A percentile compares a stretch with the other conserved stretches of the same genome.
These are phyloP conservation scores for Drosophila tropicalis DNA, from an alignment of 1,140 invertebrate genomes.

Conservation along the genomic window DNA sequence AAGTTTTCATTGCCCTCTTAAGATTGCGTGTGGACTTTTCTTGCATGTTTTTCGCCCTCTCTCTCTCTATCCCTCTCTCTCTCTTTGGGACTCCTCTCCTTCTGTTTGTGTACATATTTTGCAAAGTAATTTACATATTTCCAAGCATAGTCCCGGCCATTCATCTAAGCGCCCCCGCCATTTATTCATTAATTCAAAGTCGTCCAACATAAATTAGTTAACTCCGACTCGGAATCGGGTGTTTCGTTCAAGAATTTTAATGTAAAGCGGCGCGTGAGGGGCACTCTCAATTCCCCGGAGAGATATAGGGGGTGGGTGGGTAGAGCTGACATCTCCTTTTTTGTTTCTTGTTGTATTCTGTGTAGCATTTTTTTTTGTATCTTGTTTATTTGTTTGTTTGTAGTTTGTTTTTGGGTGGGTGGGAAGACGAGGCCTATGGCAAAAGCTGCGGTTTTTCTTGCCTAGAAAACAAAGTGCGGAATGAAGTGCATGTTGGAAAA, in stretches of 20 bases:
- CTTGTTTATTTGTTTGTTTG: conserved; percentile 13
- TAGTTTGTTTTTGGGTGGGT: not conserved
- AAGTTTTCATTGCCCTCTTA: conserved; percentile 74
- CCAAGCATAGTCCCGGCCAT: conserved; percentile 55
- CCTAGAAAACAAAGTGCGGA: not conserved
- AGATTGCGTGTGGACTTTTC: conserved; percentile 74
- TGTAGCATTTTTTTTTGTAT: conserved; percentile 1
- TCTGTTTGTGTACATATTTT: conserved; percentile 51
- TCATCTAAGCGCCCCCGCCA: conserved; percentile 75
- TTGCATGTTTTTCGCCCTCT: conserved; percentile 44
- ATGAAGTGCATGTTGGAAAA: conserved; percentile 62
- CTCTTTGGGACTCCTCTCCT: conserved; percentile 20
- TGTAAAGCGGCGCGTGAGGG: conserved; percentile 46
- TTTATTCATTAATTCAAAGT: conserved; percentile 82
- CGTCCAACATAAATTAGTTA: conserved; percentile 82
- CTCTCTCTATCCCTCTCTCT: conserved; percentile 21
- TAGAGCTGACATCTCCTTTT: conserved; percentile 35
- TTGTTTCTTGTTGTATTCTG: conserved; percentile 2
- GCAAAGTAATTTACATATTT: conserved; percentile 74
- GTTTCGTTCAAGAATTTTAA: conserved; percentile 71
- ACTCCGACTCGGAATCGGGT: conserved; percentile 63
- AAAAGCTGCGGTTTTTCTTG: conserved; percentile 70
- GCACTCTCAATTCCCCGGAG: conserved; percentile 29
- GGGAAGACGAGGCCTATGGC: conserved; percentile 29
- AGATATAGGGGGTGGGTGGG: conserved; percentile 1